Evolutionary conservation across 2,888 invertebrate species (phyloP).

Genomic region (Sinelater perroti): DNA sequence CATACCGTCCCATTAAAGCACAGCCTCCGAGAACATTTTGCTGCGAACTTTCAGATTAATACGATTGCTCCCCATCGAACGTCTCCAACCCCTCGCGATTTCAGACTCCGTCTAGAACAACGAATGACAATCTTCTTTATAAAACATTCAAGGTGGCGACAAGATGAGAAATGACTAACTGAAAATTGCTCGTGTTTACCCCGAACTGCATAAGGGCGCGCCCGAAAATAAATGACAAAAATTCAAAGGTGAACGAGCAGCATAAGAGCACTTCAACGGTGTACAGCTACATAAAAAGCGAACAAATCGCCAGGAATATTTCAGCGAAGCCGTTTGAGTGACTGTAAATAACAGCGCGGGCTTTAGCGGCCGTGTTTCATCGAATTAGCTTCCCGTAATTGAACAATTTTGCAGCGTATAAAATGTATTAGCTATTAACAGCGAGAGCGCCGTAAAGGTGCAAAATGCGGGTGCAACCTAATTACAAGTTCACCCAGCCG

Average conservation of each 20-base stretch:
- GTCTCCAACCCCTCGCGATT: conserved; percentile 13
- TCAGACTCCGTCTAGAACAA: conserved; percentile 9
- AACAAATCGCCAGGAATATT: conserved; percentile 32
- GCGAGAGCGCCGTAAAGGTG: not conserved
- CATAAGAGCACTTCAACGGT: conserved; percentile 29
- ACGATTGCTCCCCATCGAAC: no score
- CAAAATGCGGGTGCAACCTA: not conserved
- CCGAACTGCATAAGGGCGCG: conserved; percentile 36
- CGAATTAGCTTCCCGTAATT: not conserved
- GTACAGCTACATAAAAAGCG: conserved; percentile 24
- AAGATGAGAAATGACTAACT: conserved; percentile 51
- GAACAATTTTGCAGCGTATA: not conserved
- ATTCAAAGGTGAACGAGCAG: conserved; percentile 33
- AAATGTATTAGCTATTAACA: conserved; percentile 2
- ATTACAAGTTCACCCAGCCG: not conserved
- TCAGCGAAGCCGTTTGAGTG: conserved; percentile 19
- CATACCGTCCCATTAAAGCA: no score
- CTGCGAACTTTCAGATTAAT: no score
- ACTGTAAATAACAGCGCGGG: no score
- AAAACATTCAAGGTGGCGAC: conserved; percentile 30
- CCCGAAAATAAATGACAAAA: conserved; percentile 49
- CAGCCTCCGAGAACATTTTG: no score
- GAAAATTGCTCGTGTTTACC: conserved; percentile 51
- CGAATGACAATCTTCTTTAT: conserved; percentile 15
- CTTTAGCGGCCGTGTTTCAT: no score